Evolutionary conservation across 92 coral and sea anemone species (phyloP), one percentile per base, ranked within the genome.

Genomic region (Actinernus sp.): DNA sequence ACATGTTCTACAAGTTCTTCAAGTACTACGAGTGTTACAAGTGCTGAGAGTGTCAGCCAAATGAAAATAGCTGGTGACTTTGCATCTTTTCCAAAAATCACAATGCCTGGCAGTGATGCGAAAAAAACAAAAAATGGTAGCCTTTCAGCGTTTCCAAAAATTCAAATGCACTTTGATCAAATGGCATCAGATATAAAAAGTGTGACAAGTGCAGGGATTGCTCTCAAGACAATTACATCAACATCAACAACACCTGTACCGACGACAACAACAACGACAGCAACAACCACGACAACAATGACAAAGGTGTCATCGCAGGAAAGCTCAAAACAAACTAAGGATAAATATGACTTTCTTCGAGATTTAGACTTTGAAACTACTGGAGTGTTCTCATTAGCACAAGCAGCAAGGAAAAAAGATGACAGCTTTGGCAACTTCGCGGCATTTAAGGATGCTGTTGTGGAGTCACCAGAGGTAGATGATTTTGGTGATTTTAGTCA

Each of bases 351-450:
- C 54, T 84, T 74, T 21, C 67, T 90, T 16, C 71, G 82, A 64
- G 70, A 63, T 49, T 59, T 77, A n/a, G 77, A 66, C 51, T 26
- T 69, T 6, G 44, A 37, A 26, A 46, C 41, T 24, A 11, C 83
- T 26, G 76, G 58, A 4, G 11, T 76, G 32, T 85, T 85, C 47
- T 37, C 31, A 29, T 29, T 27, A 2, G 36, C 73, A 31, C 38
- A 53, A 24, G 32, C 76, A 46, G 14, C 81, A n/a, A 52, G 54
- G 14, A 62, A 55, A 24, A 49, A 26, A 26, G 82, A 76, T 39
- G 86, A 71, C 44, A 64, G 79, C 26, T 85, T 90, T 62, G 97
- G 86, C n/a, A 89, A 80, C 52, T 90, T 85, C 81, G 92, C 79
- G 45, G 50, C 78, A 8, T 85, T 81, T 59, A 69, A 85, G 47